These are phyloP conservation scores for Chironomus riparius DNA, from an alignment of 2,888 invertebrate species.

Conservation along the genomic window DNA sequence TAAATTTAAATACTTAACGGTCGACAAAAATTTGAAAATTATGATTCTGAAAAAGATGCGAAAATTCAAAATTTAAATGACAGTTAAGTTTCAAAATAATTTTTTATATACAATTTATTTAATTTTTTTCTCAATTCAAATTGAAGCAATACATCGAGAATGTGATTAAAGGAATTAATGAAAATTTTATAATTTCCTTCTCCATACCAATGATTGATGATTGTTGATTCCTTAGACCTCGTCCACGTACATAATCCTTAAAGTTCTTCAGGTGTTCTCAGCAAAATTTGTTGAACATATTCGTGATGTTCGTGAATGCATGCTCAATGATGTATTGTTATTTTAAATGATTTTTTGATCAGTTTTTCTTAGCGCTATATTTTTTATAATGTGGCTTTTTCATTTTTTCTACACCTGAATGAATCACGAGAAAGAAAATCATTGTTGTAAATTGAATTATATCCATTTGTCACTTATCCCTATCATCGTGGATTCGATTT, in stretches of 20 bases:
- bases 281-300: too few species aligned
- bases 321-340: too few species aligned
- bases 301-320: too few species aligned
- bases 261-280: too few species aligned
- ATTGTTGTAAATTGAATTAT: slow-evolving; percentile 13
- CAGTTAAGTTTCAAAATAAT: neutral
- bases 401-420: slow-evolving; percentile 11
- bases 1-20: too few species aligned
- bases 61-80: neutral
- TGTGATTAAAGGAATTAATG: neutral
- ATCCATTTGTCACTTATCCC: neutral
- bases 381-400: neutral
- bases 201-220: neutral
- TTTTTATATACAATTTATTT: neutral
- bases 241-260: too few species aligned
- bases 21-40: too few species aligned
- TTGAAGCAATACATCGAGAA: neutral
- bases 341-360: neutral
- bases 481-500: neutral
- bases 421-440: slow-evolving; percentile 21
- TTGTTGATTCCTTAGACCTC: neutral
- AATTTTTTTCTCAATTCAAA: neutral
- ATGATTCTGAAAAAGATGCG: neutral
- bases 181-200: neutral
- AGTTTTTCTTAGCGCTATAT: neutral